phyloP scores from a whole-genome alignment of 2,113 vertebrate genomes.

The Megaleporinus macrocephalus region DNA sequence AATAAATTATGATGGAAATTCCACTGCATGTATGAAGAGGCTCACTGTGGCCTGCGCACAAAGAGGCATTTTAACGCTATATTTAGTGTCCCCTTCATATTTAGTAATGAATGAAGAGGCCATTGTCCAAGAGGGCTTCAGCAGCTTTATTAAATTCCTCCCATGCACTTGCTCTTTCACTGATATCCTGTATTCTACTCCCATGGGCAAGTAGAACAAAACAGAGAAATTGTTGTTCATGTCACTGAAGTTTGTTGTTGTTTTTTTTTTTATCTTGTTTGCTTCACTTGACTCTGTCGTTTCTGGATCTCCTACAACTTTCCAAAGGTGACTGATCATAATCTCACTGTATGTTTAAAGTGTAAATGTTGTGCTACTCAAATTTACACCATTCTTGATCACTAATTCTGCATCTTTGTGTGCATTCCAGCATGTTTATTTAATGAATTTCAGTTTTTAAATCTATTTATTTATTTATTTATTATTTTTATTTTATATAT shows the following conservation, averaged over 20 bases:
- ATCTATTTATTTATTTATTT: too few species aligned
- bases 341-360: too few species aligned
- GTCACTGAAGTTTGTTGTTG: background rate
- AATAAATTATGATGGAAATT: slow-evolving; percentile 71
- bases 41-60: slow-evolving; percentile 71
- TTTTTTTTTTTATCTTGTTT: slow-evolving; percentile 2
- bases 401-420: too few species aligned
- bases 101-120: slow-evolving; percentile 62
- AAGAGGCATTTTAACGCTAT: slow-evolving; percentile 67
- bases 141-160: slow-evolving; percentile 70
- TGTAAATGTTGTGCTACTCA: too few species aligned
- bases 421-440: too few species aligned
- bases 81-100: slow-evolving; percentile 68
- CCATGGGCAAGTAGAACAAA: slow-evolving; percentile 13
- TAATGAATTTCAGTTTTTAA: too few species aligned
- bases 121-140: slow-evolving; percentile 69
- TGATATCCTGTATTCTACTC: slow-evolving; percentile 22
- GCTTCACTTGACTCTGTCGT: background rate
- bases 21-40: slow-evolving; percentile 67
- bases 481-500: too few species aligned
- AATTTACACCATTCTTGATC: too few species aligned
- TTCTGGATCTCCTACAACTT: too few species aligned
- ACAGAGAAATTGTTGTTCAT: slow-evolving; percentile 10
- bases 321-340: too few species aligned
- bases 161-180: slow-evolving; percentile 23